Evolutionary conservation across 2,113 vertebrate species (phyloP).

Genomic region (Melanostigma gelatinosum): DNA sequence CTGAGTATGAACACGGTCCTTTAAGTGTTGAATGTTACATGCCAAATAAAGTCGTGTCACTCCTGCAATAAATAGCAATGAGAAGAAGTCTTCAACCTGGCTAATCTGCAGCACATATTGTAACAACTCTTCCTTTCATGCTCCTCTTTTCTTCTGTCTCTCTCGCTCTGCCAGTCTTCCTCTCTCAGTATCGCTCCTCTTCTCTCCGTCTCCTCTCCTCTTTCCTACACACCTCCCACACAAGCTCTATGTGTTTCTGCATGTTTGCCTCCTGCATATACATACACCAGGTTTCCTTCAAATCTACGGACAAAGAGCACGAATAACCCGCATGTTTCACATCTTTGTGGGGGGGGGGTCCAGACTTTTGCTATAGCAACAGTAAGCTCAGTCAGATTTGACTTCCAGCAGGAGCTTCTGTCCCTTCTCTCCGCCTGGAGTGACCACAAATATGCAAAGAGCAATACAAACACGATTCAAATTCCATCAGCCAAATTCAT

Average conservation of each 20-base stretch:
- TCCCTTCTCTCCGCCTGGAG: neutral
- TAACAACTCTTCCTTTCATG: neutral
- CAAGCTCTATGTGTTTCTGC: constrained; percentile 73
- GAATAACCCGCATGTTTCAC: constrained; percentile 24
- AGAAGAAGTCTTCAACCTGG: constrained; percentile 1
- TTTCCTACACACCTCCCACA: constrained; percentile 74
- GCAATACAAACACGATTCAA: constrained; percentile 75
- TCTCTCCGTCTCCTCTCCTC: constrained; percentile 49
- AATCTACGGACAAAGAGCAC: constrained; percentile 23
- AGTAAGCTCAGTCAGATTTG: neutral
- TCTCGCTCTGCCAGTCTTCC: constrained; percentile 8
- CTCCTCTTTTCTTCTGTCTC: constrained; percentile 3
- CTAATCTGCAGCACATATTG: neutral
- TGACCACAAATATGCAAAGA: constrained; percentile 74
- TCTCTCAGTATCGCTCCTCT: constrained; percentile 50
- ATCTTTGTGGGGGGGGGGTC: constrained; percentile 3
- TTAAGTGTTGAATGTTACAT: neutral
- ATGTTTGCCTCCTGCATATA: constrained; percentile 60
- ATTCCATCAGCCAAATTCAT: constrained; percentile 64
- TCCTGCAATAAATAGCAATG: neutral
- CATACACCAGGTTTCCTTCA: constrained; percentile 41
- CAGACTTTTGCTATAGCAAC: neutral
- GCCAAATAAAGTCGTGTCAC: neutral
- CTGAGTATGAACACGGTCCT: neutral
- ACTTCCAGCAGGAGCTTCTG: neutral